phyloP scores from a whole-genome alignment of 2,797 vertebrate genomes.

The Arctocebus calabarensis region DNA sequence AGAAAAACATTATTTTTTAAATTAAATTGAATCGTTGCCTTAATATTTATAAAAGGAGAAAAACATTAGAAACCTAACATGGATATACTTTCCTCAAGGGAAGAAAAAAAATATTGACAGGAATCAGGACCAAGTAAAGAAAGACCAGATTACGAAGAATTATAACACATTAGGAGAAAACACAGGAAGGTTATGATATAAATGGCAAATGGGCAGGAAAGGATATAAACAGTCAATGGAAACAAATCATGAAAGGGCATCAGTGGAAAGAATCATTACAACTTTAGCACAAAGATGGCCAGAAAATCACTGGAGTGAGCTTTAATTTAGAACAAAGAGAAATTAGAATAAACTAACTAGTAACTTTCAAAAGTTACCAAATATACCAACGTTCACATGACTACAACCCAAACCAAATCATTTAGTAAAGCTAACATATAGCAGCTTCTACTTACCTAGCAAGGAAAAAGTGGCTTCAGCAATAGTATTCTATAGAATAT shows the following conservation, averaged over 20 bases:
- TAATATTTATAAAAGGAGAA: slow-evolving; percentile 73
- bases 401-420: neutral
- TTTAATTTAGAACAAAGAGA: slow-evolving; percentile 31
- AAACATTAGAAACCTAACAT: slow-evolving; percentile 73
- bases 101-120: slow-evolving; percentile 76
- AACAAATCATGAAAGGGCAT: slow-evolving; percentile 37
- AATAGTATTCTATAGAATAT: too few relatives aligned
- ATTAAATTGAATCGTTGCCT: slow-evolving; percentile 77
- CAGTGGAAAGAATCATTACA: slow-evolving; percentile 4
- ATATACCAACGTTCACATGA: neutral
- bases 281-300: neutral
- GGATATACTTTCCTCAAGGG: slow-evolving; percentile 69
- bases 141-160: slow-evolving; percentile 72
- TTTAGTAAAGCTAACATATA: neutral
- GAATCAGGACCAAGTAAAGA: slow-evolving; percentile 71
- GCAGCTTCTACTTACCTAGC: neutral
- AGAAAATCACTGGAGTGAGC: neutral
- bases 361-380: neutral
- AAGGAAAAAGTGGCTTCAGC: neutral
- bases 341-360: neutral
- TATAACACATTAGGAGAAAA: slow-evolving; percentile 62
- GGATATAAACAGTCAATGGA: slow-evolving; percentile 45
- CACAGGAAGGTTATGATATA: slow-evolving; percentile 39
- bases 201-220: slow-evolving; percentile 53
- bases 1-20: slow-evolving; percentile 82